Evolutionary conservation across 2,113 vertebrate species (phyloP).

Genomic region (Cygnus buccinator): DNA sequence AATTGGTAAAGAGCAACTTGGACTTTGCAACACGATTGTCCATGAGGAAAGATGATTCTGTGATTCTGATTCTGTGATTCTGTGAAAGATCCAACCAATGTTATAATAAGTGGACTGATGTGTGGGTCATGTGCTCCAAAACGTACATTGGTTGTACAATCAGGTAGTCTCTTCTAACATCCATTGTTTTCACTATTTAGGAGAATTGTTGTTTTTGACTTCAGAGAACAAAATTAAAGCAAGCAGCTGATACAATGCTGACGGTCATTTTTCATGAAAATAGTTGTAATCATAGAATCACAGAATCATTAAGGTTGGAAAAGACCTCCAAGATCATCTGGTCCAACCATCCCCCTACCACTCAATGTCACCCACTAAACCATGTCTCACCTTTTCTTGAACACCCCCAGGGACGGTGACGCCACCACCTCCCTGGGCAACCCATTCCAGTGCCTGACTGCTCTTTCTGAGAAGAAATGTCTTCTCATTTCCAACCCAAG

Average conservation of each 20-base stretch:
- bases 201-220: not conserved
- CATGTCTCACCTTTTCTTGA: too few species aligned
- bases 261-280: not conserved
- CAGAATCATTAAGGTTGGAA: too few species aligned
- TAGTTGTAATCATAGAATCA: not conserved
- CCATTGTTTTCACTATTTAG: not conserved
- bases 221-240: not conserved
- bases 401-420: too few species aligned
- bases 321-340: too few species aligned
- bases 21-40: not conserved
- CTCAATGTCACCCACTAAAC: too few species aligned
- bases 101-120: not conserved
- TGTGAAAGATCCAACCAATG: not conserved
- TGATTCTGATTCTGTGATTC: not conserved
- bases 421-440: too few species aligned
- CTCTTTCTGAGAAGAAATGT: too few species aligned
- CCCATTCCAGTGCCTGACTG: too few species aligned
- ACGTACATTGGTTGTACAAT: not conserved
- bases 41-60: not conserved
- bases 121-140: not conserved
- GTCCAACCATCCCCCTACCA: too few species aligned
- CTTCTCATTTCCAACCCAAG: too few species aligned
- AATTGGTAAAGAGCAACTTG: fast-evolving
- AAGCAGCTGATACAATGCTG: not conserved
- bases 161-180: not conserved